Evolutionary conservation across 2,113 vertebrate genomes (phyloP).

Genomic region (Dendrocopos noguchii): DNA sequence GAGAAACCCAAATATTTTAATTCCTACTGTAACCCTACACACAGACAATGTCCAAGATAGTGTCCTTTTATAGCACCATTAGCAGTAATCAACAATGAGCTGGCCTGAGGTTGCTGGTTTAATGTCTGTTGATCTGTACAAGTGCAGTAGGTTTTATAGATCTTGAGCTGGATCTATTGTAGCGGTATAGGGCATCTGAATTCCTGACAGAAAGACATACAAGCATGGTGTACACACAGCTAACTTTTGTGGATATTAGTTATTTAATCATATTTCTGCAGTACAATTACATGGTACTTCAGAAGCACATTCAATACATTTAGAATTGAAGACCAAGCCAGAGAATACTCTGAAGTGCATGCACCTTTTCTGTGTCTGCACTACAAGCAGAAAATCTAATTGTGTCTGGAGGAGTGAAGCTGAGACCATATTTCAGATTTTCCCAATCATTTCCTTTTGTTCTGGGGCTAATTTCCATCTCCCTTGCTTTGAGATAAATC

Average conservation of each 20-base stretch:
- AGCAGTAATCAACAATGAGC: background rate
- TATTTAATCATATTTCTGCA: background rate
- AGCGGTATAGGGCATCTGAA: background rate
- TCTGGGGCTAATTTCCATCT: background rate
- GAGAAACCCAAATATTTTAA: background rate
- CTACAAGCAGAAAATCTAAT: background rate
- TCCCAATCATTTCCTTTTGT: rapidly evolving
- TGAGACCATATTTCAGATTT: background rate
- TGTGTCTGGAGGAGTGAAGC: background rate
- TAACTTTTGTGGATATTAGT: background rate
- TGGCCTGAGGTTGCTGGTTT: background rate
- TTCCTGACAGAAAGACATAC: background rate
- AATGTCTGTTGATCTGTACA: background rate
- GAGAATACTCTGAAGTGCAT: background rate
- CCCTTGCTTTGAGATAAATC: background rate
- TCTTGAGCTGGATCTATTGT: background rate
- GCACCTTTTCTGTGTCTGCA: background rate
- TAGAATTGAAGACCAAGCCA: background rate
- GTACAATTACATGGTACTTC: background rate
- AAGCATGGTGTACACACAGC: background rate
- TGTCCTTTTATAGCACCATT: background rate
- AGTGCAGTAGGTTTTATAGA: background rate
- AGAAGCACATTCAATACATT: background rate
- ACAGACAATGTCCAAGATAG: background rate
- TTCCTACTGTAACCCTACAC: background rate